These are phyloP conservation scores for Dicrurus megarhynchus DNA, from an alignment of 2,113 vertebrate genomes.

Conservation along the genomic window DNA sequence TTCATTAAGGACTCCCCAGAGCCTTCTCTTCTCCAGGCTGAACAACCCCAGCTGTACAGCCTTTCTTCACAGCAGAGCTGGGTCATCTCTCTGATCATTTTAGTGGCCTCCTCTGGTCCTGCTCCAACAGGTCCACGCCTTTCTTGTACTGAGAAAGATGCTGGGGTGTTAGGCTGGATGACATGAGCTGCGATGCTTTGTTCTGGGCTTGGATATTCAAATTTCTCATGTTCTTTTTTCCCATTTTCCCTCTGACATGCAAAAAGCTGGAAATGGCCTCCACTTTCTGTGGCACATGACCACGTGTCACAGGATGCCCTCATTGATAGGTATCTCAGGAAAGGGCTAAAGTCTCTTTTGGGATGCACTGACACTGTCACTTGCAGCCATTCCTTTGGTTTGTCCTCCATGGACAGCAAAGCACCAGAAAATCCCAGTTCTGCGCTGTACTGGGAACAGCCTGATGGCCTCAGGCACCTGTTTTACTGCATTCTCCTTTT, in stretches of 20 bases:
- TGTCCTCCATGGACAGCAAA: neutral
- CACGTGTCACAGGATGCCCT: accelerated
- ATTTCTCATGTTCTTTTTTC: neutral
- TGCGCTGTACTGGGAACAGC: neutral
- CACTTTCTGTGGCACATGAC: neutral
- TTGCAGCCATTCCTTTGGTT: neutral
- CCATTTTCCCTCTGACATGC: neutral
- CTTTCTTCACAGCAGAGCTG: neutral
- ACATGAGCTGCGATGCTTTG: neutral
- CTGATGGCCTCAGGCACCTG: neutral
- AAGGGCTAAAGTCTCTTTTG: neutral
- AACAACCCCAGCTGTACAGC: neutral
- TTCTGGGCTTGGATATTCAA: neutral
- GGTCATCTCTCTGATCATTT: neutral
- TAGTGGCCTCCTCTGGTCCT: neutral
- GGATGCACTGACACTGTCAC: no score
- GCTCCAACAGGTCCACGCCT: neutral
- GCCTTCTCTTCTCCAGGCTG: neutral
- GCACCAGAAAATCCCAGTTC: neutral
- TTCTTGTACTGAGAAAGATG: neutral
- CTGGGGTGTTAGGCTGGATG: no score
- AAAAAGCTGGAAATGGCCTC: neutral
- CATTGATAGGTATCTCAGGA: neutral
- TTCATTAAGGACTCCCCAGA: neutral
- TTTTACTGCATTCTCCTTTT: neutral